These are phyloP conservation scores for Cossypha heuglini DNA, from an alignment of 2,797 vertebrate species.

Conservation along the genomic window DNA sequence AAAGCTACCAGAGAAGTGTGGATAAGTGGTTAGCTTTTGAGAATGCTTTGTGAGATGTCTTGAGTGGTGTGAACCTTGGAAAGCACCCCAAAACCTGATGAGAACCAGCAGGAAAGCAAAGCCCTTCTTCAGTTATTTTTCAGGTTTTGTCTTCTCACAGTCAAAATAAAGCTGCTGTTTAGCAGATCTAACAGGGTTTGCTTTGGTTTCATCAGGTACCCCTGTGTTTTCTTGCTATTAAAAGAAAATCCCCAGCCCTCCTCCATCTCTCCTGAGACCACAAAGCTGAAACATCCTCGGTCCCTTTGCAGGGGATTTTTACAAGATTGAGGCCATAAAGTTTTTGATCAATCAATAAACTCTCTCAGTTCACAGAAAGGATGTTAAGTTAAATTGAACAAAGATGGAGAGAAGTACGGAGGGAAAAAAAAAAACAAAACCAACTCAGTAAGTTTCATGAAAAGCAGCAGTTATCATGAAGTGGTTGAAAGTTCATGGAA, in stretches of 20 bases:
- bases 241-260: neutral
- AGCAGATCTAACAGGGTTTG: neutral
- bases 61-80: neutral
- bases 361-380: neutral
- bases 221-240: neutral
- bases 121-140: neutral
- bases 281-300: neutral
- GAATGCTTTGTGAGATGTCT: accelerated
- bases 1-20: neutral
- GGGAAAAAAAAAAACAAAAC: neutral
- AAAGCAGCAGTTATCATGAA: neutral
- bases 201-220: neutral
- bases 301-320: neutral
- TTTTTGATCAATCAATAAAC: neutral
- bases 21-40: neutral
- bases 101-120: neutral
- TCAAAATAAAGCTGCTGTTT: neutral
- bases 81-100: neutral
- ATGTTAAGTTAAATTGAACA: neutral
- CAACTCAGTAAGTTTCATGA: neutral
- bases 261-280: neutral
- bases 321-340: neutral
- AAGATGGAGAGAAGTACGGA: neutral
- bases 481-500: neutral
- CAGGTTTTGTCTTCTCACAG: neutral